These are phyloP conservation scores for Iguana delicatissima DNA, from an alignment of 2,797 vertebrate species.

Conservation along the genomic window DNA sequence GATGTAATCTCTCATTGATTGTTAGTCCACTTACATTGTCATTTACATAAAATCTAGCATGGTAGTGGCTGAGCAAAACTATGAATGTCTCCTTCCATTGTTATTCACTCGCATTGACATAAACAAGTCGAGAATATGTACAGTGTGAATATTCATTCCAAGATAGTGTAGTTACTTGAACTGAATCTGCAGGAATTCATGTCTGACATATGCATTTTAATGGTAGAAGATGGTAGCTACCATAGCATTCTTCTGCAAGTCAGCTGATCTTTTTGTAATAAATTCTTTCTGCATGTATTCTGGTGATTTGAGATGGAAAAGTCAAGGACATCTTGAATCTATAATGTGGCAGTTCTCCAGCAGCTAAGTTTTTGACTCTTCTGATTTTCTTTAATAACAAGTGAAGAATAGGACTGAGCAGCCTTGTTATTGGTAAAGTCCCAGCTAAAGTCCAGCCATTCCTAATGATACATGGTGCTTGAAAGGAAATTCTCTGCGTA, in stretches of 20 bases:
- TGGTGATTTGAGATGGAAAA: background rate
- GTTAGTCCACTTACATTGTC: too few species aligned
- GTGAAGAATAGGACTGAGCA: too few species aligned
- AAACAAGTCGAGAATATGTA: background rate
- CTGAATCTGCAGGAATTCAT: background rate
- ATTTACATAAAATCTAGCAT: too few species aligned
- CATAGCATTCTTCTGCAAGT: background rate
- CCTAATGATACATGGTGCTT: background rate
- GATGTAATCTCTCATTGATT: background rate
- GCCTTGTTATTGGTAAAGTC: too few species aligned
- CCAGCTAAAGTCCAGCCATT: background rate
- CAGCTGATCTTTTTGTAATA: background rate
- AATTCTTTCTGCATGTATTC: background rate
- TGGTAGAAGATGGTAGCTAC: background rate
- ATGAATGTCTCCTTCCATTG: too few species aligned
- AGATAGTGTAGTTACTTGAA: background rate
- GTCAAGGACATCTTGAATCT: background rate
- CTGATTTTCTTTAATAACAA: background rate
- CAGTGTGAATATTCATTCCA: background rate
- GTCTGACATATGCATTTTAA: background rate
- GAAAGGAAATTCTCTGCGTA: background rate
- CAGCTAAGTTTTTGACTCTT: background rate
- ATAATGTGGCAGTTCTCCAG: background rate
- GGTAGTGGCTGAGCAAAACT: too few species aligned
- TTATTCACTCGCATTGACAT: too few species aligned